phyloP scores from a whole-genome alignment of 53 echinoderm and acorn worm species.

The Actinopyga echinites region DNA sequence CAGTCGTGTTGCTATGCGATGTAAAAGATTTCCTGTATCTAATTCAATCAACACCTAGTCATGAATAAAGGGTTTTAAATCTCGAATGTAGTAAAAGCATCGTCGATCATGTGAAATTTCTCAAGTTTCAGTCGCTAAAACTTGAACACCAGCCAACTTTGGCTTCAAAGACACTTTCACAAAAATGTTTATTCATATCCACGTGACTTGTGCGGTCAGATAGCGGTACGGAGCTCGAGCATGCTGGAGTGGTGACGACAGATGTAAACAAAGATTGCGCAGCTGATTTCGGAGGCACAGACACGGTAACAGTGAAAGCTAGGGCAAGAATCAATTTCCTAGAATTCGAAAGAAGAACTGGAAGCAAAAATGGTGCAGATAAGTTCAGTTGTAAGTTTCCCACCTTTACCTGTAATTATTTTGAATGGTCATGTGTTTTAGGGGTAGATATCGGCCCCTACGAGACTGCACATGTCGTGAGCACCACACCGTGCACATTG shows the following conservation, averaged over 20 bases:
- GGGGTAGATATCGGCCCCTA: background rate
- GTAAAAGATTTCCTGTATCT: background rate
- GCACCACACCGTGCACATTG: background rate
- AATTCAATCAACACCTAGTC: too few species aligned
- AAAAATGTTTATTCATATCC: constrained; percentile 6
- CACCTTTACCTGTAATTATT: background rate
- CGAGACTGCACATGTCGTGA: background rate
- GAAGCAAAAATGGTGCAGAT: constrained; percentile 14
- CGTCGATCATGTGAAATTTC: too few species aligned
- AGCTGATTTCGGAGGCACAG: constrained; percentile 4
- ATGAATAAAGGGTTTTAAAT: too few species aligned
- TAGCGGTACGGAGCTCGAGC: too few species aligned
- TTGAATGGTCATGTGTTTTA: background rate
- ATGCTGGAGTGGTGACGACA: background rate
- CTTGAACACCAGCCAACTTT: constrained; percentile 11
- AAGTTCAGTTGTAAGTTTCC: constrained; percentile 4
- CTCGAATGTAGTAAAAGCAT: too few species aligned
- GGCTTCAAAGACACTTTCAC: constrained; percentile 25
- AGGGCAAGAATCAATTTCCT: background rate
- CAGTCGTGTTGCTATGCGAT: background rate
- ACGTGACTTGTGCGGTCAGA: constrained; percentile 2
- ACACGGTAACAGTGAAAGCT: background rate
- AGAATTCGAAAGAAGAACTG: too few species aligned
- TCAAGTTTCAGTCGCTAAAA: background rate
- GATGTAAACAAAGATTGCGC: constrained; percentile 42